Percentiles rank a stretch among this genome's conserved stretches.
Conservation (phyloP, 1,140 invertebrate genomes). For the Cyrtorhinus lividipennis region DNA sequence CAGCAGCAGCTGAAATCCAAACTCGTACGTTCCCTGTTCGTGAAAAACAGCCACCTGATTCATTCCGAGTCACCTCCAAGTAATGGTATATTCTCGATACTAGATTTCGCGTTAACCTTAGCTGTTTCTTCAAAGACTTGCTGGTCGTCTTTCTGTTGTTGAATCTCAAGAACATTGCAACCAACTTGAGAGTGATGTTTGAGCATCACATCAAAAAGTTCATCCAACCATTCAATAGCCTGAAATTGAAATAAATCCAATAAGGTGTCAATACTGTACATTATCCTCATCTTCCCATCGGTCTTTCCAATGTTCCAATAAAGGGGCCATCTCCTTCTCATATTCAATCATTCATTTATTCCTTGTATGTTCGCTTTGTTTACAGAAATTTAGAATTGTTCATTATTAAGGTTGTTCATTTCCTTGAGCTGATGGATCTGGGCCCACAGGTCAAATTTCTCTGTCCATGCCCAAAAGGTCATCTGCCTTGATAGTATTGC, state of each 20-base stretch:
- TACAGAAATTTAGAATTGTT: too few species aligned
- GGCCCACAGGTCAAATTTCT: too few species aligned
- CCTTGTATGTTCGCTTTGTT: not conserved
- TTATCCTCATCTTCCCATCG: not conserved
- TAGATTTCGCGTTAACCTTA: conserved; percentile 40
- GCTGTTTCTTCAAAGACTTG: conserved; percentile 62
- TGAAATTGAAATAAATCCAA: conserved; percentile 28
- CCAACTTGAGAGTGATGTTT: conserved; percentile 55
- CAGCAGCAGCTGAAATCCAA: conserved; percentile 58
- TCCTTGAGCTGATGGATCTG: too few species aligned
- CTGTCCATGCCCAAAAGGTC: too few species aligned
- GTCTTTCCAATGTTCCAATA: not conserved
- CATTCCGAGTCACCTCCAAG: not conserved
- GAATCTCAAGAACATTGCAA: conserved; percentile 53
- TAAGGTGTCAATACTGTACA: not conserved
- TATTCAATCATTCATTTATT: not conserved
- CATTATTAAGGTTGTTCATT: too few species aligned
- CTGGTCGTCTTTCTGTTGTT: conserved; percentile 56
- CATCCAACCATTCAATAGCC: conserved; percentile 58
- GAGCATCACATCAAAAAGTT: conserved; percentile 53
- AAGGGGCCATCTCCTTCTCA: not conserved
- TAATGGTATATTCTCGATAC: too few species aligned
- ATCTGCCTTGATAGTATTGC: too few species aligned
- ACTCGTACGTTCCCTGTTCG: conserved; percentile 58
- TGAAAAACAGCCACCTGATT: not conserved